Percentiles rank a stretch among this genome's conserved stretches.
Conservation (phyloP, 2,113 vertebrate species). For the Terrapene triunguis region DNA sequence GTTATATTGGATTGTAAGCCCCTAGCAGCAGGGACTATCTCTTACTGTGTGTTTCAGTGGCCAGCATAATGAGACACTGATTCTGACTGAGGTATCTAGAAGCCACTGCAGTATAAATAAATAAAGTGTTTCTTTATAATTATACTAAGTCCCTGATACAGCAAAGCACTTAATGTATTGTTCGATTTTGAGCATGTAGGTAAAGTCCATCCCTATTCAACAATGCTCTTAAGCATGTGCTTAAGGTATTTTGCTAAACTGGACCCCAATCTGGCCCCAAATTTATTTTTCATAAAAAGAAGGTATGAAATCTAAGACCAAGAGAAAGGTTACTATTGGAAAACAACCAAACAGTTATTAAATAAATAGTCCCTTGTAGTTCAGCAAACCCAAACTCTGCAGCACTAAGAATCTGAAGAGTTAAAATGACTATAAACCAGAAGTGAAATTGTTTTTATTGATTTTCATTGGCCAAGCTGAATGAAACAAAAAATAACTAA, state of each 20-base stretch:
- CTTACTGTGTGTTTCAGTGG: background rate
- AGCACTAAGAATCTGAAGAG: background rate
- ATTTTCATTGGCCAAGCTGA: background rate
- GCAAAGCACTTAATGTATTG: background rate
- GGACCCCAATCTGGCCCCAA: background rate
- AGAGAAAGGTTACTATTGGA: background rate
- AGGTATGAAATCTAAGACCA: background rate
- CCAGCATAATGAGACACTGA: background rate
- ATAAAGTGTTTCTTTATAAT: background rate
- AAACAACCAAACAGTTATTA: background rate
- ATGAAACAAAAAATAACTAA: background rate
- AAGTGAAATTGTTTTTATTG: background rate
- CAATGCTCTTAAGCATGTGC: background rate
- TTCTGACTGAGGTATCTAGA: background rate
- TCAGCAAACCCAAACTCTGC: background rate
- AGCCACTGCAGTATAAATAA: background rate
- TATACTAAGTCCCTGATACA: background rate
- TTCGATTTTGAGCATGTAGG: background rate
- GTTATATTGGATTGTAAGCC: background rate
- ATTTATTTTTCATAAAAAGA: background rate
- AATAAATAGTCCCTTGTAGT: background rate
- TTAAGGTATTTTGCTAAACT: background rate
- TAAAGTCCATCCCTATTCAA: background rate
- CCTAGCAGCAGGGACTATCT: background rate
- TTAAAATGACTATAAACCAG: background rate